Evolutionary conservation across 2,113 vertebrate species (phyloP).

Genomic region (Axis porcinus): DNA sequence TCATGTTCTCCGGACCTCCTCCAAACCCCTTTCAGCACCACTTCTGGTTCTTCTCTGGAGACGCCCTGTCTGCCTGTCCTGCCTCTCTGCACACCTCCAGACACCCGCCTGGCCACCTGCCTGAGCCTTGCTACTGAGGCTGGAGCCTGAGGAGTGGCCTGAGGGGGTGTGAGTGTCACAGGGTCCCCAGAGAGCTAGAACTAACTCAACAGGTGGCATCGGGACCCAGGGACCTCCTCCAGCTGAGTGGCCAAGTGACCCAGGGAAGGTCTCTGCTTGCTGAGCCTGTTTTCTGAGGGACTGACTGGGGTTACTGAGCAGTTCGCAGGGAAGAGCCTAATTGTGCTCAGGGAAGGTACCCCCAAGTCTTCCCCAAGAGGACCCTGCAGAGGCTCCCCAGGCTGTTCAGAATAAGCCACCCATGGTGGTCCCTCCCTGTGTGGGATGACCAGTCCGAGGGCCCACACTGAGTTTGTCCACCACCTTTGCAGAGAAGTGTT

Average conservation of each 20-base stretch:
- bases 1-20: neutral
- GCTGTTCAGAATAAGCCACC: neutral
- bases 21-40: neutral
- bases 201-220: neutral
- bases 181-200: neutral
- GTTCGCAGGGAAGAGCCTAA: neutral
- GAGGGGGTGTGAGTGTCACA: neutral
- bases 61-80: neutral
- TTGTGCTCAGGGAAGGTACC: neutral
- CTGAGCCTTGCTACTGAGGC: neutral
- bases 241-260: neutral
- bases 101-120: neutral
- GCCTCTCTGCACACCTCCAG: neutral
- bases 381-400: too few relatives aligned
- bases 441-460: neutral
- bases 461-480: neutral
- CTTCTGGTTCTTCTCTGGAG: neutral
- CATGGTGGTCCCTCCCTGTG: accelerated
- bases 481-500: neutral
- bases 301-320: neutral
- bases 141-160: neutral
- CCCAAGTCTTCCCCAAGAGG: neutral
- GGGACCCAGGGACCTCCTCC: too few relatives aligned
- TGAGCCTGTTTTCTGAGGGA: neutral
- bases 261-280: neutral